These are phyloP conservation scores for Rhagophthalmus giganteus DNA, from an alignment of 2,888 invertebrate genomes.

Conservation along the genomic window DNA sequence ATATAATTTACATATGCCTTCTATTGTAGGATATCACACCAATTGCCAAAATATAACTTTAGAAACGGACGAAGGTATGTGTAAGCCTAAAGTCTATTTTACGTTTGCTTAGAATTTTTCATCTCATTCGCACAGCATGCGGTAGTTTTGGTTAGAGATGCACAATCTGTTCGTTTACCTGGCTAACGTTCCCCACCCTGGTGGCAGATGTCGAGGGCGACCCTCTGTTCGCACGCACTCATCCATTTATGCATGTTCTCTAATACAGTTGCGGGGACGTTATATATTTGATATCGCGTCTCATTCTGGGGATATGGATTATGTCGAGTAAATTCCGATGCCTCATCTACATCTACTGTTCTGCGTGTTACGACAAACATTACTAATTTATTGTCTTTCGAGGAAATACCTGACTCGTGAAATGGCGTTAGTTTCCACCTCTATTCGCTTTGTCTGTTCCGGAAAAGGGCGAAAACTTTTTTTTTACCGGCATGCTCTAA, in stretches of 20 bases:
- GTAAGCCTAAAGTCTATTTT: slow-evolving; percentile 40
- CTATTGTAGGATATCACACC: slow-evolving; percentile 55
- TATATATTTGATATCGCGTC: slow-evolving; percentile 29
- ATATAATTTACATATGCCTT: slow-evolving; percentile 49
- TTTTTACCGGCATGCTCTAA: neutral
- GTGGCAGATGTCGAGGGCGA: slow-evolving; percentile 33
- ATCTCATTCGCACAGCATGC: slow-evolving; percentile 32
- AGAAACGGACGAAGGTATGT: slow-evolving; percentile 55
- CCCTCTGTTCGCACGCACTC: slow-evolving; percentile 40
- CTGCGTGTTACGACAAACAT: slow-evolving; percentile 13
- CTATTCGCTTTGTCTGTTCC: slow-evolving; percentile 6
- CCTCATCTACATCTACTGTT: slow-evolving; percentile 23
- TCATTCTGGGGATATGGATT: slow-evolving; percentile 23
- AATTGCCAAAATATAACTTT: slow-evolving; percentile 56
- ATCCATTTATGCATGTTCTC: slow-evolving; percentile 45
- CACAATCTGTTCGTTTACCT: slow-evolving; percentile 35
- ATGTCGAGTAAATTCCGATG: slow-evolving; percentile 25
- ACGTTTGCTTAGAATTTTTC: slow-evolving; percentile 38
- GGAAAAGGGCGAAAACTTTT: slow-evolving; percentile 16
- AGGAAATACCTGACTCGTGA: slow-evolving; percentile 5
- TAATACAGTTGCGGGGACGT: slow-evolving; percentile 36
- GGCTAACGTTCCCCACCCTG: slow-evolving; percentile 30
- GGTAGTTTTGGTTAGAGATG: slow-evolving; percentile 31
- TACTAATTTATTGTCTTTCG: slow-evolving; percentile 24
- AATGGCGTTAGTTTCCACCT: slow-evolving; percentile 6